Evolutionary conservation across 2,888 invertebrate species (phyloP), one percentile per base, ranked within the genome.

Genomic region (Brachyptera putata): DNA sequence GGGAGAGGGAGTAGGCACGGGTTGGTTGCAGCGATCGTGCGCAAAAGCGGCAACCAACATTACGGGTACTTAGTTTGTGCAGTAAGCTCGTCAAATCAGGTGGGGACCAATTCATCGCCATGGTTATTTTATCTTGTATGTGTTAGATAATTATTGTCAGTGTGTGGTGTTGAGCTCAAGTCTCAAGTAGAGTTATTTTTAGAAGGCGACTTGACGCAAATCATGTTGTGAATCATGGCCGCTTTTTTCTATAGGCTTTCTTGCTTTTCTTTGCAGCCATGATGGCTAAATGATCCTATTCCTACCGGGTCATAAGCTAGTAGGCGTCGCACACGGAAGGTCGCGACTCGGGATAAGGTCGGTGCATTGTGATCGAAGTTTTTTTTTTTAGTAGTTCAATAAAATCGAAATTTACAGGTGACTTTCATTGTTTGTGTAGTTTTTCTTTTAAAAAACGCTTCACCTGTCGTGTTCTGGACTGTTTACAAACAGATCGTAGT

Each of bases 211-310:
- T 59, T 56, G 34, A 58, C 61, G 50, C 63, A 58, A 61, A 60
- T 60, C 62, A 56, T 56, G 62, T 56, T 63, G 57, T 61, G 62
- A 64, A 66, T 64, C 62, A 66, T 66, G 66, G 66, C 66, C 64
- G 64, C 66, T 63, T 66, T 66, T 53, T 64, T 66, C 64, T 65
- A 63, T 65, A 58, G 61, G 63, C 64, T 63, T 63, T 65, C 62
- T 63, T 62, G 64, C n/a, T 64, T 66, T 64, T 66, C 64, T 63
- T 66, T 64, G 64, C 66, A 64, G 64, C 66, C 66, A 66, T 64
- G 66, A 66, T 64, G 66, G 66, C 64, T 66, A 66, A 64, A 60
- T 66, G 66, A 64, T 63, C 61, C 63, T 66, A 64, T 63, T 63
- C 61, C 63, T 58, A 61, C 63, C 65, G 65, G 65, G 63, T 65